Evolutionary conservation across 2,797 vertebrate species (phyloP).

Genomic region (Valencia hispanica): DNA sequence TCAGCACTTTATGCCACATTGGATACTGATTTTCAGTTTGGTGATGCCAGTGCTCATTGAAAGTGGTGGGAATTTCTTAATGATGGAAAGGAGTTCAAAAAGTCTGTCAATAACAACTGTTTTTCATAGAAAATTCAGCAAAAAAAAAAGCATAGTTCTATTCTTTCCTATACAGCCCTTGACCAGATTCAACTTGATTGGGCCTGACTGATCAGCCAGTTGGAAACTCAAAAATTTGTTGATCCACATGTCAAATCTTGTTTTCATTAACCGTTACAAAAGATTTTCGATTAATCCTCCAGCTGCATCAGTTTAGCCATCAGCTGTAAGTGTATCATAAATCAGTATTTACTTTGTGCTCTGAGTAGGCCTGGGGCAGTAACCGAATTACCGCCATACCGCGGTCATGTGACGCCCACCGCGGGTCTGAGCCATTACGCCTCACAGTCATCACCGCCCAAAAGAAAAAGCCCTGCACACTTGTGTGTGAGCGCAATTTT

Average conservation of each 20-base stretch:
- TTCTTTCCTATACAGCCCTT: background rate
- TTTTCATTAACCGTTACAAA: background rate
- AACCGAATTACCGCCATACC: too few species aligned
- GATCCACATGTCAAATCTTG: background rate
- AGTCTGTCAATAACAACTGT: background rate
- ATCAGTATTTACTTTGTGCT: constrained; percentile 14
- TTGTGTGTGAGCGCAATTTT: too few species aligned
- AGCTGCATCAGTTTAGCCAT: background rate
- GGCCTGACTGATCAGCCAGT: background rate
- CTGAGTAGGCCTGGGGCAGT: too few species aligned
- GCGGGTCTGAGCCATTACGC: too few species aligned
- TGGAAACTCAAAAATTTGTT: background rate
- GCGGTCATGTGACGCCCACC: too few species aligned
- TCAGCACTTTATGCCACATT: background rate
- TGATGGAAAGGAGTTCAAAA: background rate
- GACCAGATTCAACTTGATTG: background rate
- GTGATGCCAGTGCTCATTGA: background rate
- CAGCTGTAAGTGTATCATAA: constrained; percentile 15
- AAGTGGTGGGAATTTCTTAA: background rate
- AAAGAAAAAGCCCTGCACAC: too few species aligned
- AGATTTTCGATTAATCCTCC: background rate
- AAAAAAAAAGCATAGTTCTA: background rate
- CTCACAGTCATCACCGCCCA: too few species aligned
- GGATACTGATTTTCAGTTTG: background rate
- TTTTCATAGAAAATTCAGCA: background rate